Percentiles rank a stretch among this genome's conserved stretches.
Conservation (phyloP, 2,888 invertebrate genomes). For the Thereva nobilitata region DNA sequence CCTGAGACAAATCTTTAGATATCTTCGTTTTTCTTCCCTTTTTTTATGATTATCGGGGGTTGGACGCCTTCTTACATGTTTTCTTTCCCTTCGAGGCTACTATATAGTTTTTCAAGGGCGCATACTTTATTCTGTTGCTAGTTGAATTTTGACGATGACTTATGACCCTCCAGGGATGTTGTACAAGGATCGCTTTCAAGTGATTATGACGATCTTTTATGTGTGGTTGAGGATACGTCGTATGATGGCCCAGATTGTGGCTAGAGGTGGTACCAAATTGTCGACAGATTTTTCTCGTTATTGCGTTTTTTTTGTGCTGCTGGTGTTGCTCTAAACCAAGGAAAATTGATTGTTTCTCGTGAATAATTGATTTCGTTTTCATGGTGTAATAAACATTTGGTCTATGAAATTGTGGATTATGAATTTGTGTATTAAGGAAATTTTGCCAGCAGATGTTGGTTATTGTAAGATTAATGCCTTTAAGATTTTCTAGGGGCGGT, state of each 20-base stretch:
- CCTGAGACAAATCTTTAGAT: no score
- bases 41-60: no score
- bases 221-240: not conserved
- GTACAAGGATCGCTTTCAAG: slow-evolving; percentile 7
- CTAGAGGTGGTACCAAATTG: slow-evolving; percentile 5
- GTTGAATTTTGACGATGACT: slow-evolving; percentile 38
- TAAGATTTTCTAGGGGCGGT: no score
- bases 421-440: not conserved
- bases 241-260: slow-evolving; percentile 3
- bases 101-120: no score
- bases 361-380: slow-evolving; percentile 16
- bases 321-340: slow-evolving; percentile 1
- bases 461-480: no score
- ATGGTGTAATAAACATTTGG: slow-evolving; percentile 13
- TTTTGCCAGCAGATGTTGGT: no score
- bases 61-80: no score
- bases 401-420: slow-evolving; percentile 18
- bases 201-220: slow-evolving; percentile 10
- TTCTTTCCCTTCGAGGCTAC: no score
- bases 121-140: slow-evolving; percentile 9
- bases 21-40: no score
- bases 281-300: slow-evolving; percentile 35
- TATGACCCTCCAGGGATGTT: slow-evolving; percentile 31
- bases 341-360: slow-evolving; percentile 15
- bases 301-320: not conserved